These are phyloP conservation scores for Melolontha melolontha DNA, from an alignment of 2,888 invertebrate genomes.

Conservation along the genomic window DNA sequence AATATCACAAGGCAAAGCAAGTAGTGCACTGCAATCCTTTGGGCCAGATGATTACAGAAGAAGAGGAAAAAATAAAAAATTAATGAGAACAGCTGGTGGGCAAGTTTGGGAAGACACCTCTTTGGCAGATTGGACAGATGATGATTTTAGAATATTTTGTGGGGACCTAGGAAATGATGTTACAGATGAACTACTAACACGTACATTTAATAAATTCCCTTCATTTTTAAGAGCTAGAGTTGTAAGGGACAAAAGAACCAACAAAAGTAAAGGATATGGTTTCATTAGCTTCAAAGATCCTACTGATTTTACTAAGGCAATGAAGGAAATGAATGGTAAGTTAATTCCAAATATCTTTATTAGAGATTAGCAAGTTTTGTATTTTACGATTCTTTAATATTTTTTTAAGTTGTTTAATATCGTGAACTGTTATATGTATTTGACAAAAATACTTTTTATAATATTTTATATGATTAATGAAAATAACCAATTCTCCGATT, in stretches of 20 bases:
- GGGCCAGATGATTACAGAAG: conserved; percentile 68
- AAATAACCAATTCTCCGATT: too few relatives aligned
- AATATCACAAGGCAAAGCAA: conserved; percentile 73
- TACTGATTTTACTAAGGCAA: conserved; percentile 96
- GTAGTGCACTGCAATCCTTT: conserved; percentile 70
- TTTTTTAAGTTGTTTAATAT: too few relatives aligned
- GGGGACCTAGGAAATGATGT: conserved; percentile 99
- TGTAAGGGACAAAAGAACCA: conserved; percentile 94
- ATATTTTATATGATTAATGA: too few relatives aligned
- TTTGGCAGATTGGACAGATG: conserved; percentile 95
- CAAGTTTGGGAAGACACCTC: conserved; percentile 97
- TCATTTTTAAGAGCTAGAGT: conserved; percentile 96
- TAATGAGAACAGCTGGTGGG: conserved; percentile 92
- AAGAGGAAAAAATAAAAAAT: conserved; percentile 70
- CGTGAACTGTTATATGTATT: too few relatives aligned
- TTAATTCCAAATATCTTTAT: too few relatives aligned
- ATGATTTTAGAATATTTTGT: conserved; percentile 98
- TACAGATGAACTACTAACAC: conserved; percentile 95
- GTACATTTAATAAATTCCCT: conserved; percentile 94
- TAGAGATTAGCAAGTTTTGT: too few relatives aligned
- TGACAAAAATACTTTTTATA: too few relatives aligned
- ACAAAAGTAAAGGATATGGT: conserved; percentile 98
- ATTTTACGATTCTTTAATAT: too few relatives aligned
- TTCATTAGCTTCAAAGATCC: conserved; percentile 99
- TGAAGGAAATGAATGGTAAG: conserved; percentile 99